These are phyloP conservation scores for Bombycilla garrulus DNA, from an alignment of 2,113 vertebrate species.

Conservation along the genomic window DNA sequence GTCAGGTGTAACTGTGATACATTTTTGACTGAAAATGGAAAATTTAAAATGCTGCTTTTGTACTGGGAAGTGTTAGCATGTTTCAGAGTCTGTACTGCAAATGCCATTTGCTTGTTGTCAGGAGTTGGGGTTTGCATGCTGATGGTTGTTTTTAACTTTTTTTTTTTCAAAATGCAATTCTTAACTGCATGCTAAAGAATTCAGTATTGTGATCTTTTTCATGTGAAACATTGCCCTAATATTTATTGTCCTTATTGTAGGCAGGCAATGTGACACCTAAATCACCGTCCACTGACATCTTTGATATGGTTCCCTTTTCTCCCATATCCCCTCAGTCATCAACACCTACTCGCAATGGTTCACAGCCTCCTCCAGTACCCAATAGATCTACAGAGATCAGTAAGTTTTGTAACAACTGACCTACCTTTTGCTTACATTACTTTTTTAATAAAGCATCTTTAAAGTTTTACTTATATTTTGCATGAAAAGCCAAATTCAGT, in stretches of 20 bases:
- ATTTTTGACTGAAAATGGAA: not conserved
- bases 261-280: slow-evolving; percentile 82
- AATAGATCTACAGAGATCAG: slow-evolving; percentile 86
- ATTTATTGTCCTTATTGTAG: slow-evolving; percentile 76
- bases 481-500: not conserved
- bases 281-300: slow-evolving; percentile 88
- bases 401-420: slow-evolving; percentile 72
- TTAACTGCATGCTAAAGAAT: slow-evolving; percentile 37
- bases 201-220: slow-evolving; percentile 21
- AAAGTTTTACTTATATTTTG: not conserved
- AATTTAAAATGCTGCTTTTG: not conserved
- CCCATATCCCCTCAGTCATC: slow-evolving; percentile 85
- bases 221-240: slow-evolving; percentile 46
- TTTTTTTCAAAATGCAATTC: not conserved
- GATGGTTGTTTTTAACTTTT: not conserved
- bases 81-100: slow-evolving; percentile 22
- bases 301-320: slow-evolving; percentile 99
- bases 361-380: slow-evolving; percentile 85
- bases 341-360: slow-evolving; percentile 85
- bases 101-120: slow-evolving; percentile 26
- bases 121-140: slow-evolving; percentile 50
- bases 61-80: slow-evolving; percentile 2
- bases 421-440: slow-evolving; percentile 16
- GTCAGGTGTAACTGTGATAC: not conserved
- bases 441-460: not conserved